These are phyloP conservation scores for Teleogryllus oceanicus DNA, from an alignment of 2,888 invertebrate genomes.

Conservation along the genomic window DNA sequence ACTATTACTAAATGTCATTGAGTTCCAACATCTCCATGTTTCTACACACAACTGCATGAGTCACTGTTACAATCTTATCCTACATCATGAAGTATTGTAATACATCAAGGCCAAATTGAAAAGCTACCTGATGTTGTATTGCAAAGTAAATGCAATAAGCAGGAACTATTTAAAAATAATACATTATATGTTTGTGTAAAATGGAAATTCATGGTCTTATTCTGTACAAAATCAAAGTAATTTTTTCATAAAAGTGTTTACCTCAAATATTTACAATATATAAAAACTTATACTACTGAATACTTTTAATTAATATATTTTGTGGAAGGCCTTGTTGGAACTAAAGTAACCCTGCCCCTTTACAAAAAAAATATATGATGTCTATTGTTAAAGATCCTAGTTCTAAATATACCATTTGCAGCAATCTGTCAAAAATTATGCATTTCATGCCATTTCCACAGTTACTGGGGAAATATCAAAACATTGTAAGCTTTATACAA, in stretches of 20 bases:
- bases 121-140: not conserved
- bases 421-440: conserved; percentile 22
- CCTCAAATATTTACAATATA: conserved; percentile 28
- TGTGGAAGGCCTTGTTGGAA: conserved; percentile 32
- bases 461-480: conserved; percentile 12
- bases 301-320: conserved; percentile 20
- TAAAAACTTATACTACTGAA: conserved; percentile 28
- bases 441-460: conserved; percentile 7
- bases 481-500: not conserved
- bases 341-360: conserved; percentile 26
- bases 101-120: too few relatives aligned
- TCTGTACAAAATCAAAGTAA: conserved; percentile 21
- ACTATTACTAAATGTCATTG: too few relatives aligned
- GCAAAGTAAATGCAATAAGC: not conserved
- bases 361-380: conserved; percentile 18
- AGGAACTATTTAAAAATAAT: not conserved
- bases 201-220: conserved; percentile 3
- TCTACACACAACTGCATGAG: too few relatives aligned
- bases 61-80: too few relatives aligned
- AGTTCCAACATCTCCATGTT: too few relatives aligned
- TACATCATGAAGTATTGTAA: too few relatives aligned
- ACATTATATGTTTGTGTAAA: not conserved
- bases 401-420: conserved; percentile 24
- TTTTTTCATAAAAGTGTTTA: conserved; percentile 22
- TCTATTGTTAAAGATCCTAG: conserved; percentile 12